Evolutionary conservation across 2,888 invertebrate species (phyloP).

Genomic region (Rhyacophila evoluta): DNA sequence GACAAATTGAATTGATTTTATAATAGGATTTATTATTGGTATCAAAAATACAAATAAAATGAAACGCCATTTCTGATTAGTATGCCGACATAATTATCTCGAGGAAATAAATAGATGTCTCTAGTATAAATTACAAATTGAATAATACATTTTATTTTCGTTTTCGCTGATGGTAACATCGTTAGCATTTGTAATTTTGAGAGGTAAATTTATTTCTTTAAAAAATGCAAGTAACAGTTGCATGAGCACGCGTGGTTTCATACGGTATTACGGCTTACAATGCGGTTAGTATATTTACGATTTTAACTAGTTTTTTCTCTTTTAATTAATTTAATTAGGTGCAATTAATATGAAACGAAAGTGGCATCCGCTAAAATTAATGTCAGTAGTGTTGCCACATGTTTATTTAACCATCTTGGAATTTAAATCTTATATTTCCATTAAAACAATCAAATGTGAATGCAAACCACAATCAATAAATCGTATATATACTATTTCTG

Average conservation of each 20-base stretch:
- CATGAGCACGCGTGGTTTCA: conserved; percentile 1
- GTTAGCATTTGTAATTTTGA: background rate
- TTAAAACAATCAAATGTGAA: no score
- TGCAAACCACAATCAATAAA: no score
- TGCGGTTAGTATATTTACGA: background rate
- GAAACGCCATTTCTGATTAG: background rate
- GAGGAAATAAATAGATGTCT: background rate
- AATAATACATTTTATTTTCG: background rate
- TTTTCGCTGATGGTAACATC: background rate
- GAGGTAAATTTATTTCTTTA: background rate
- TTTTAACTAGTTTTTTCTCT: background rate
- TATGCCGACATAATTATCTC: background rate
- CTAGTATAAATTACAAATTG: no score
- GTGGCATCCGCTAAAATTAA: background rate
- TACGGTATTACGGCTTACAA: background rate
- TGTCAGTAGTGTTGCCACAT: background rate
- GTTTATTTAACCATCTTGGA: no score
- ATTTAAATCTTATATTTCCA: no score
- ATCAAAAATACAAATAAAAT: background rate
- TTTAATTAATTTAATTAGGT: background rate
- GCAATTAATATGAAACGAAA: background rate
- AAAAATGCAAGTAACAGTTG: background rate
- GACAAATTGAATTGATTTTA: background rate
- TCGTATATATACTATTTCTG: no score
- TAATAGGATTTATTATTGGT: background rate